phyloP scores from a whole-genome alignment of 2,113 vertebrate genomes.

The Solenodon paradoxus region DNA sequence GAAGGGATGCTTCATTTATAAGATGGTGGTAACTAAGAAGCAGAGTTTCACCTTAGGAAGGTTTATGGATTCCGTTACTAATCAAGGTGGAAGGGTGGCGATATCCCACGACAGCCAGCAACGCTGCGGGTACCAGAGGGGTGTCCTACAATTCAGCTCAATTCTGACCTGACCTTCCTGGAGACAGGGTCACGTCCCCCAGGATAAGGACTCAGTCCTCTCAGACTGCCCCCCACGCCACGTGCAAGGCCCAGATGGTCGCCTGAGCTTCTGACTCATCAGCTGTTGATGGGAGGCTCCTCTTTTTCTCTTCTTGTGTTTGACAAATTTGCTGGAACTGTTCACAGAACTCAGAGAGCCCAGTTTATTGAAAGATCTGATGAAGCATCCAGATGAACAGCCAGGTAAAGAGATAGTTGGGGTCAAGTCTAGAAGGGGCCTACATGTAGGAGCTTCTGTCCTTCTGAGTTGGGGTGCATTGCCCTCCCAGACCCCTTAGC shows the following conservation, averaged over 20 bases:
- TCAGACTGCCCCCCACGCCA: neutral
- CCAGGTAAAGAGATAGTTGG: neutral
- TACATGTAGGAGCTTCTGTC: neutral
- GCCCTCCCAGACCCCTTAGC: too few species aligned
- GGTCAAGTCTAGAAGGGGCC: neutral
- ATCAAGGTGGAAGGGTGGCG: neutral
- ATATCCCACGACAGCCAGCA: neutral
- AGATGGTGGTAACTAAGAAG: neutral
- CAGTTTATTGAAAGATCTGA: neutral
- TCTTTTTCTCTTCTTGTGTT: neutral
- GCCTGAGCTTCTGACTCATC: neutral
- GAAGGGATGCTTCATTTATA: neutral
- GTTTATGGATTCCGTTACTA: neutral
- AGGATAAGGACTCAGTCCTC: neutral
- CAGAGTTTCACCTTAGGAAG: neutral
- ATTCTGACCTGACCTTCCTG: neutral
- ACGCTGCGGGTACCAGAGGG: neutral
- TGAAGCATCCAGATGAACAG: neutral
- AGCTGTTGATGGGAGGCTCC: neutral
- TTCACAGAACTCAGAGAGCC: neutral
- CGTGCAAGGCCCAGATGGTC: neutral
- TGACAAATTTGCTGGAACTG: neutral
- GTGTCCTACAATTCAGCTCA: neutral
- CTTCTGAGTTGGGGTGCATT: neutral
- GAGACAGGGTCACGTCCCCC: neutral